These are phyloP conservation scores for Automeris io DNA, from an alignment of 2,888 invertebrate species.

Conservation along the genomic window DNA sequence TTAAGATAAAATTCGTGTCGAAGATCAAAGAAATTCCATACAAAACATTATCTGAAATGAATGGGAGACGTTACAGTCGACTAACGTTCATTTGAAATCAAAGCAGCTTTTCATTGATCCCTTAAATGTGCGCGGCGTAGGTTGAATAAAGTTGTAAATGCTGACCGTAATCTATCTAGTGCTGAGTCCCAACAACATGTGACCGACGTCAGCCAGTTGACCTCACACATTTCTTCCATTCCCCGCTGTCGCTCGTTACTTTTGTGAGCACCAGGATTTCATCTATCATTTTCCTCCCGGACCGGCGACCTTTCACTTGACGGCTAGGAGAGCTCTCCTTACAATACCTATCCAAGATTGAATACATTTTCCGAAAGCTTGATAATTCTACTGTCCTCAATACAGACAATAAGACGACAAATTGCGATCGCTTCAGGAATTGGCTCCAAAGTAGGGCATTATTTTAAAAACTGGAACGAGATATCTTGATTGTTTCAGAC, in stretches of 20 bases:
- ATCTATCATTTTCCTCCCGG: slow-evolving; percentile 58
- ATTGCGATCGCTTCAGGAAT: slow-evolving; percentile 1
- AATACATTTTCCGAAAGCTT: slow-evolving; percentile 16
- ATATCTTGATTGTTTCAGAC: too few species aligned
- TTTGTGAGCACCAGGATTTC: slow-evolving; percentile 49
- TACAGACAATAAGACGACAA: slow-evolving; percentile 3
- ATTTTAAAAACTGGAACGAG: not conserved
- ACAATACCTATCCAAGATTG: slow-evolving; percentile 26
- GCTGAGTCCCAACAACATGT: slow-evolving; percentile 46
- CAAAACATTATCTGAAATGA: slow-evolving; percentile 24
- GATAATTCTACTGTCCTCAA: slow-evolving; percentile 4
- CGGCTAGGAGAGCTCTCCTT: slow-evolving; percentile 31
- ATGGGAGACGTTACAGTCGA: slow-evolving; percentile 24
- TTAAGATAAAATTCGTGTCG: slow-evolving; percentile 21
- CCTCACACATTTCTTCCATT: slow-evolving; percentile 56
- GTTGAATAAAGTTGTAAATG: slow-evolving; percentile 55
- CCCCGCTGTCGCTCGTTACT: slow-evolving; percentile 44
- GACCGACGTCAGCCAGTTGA: slow-evolving; percentile 53
- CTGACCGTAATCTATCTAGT: slow-evolving; percentile 56
- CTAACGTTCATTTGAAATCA: slow-evolving; percentile 38
- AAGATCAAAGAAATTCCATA: slow-evolving; percentile 34
- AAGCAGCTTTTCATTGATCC: slow-evolving; percentile 50
- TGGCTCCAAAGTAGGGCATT: not conserved
- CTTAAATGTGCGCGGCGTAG: slow-evolving; percentile 34
- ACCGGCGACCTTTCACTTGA: slow-evolving; percentile 48